Evolutionary conservation across 1,140 invertebrate species (phyloP).

Genomic region (Zaprionus nigranus): DNA sequence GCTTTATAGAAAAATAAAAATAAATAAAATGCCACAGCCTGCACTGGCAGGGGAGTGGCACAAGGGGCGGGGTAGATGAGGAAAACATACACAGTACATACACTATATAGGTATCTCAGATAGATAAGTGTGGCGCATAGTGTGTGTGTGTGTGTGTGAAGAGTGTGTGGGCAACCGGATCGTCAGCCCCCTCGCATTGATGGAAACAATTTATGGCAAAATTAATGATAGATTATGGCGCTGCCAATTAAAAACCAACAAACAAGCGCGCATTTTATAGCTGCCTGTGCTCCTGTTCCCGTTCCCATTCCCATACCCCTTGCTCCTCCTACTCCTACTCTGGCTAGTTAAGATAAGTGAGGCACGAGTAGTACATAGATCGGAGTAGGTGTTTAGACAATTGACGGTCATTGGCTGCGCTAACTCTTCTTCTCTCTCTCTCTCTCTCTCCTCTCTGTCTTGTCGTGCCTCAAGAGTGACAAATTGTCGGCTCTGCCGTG

Average conservation of each 20-base stretch:
- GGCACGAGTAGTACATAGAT: slow-evolving; percentile 34
- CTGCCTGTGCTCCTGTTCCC: slow-evolving; percentile 27
- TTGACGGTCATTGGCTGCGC: slow-evolving; percentile 63
- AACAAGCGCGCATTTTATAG: slow-evolving; percentile 79
- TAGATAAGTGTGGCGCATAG: slow-evolving; percentile 11
- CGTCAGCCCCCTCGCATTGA: slow-evolving; percentile 76
- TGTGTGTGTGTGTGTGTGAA: background rate
- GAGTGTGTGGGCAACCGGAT: slow-evolving; percentile 63
- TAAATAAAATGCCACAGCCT: slow-evolving; percentile 64
- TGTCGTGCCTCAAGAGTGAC: slow-evolving; percentile 52
- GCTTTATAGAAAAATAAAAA: slow-evolving; percentile 79
- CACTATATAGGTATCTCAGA: slow-evolving; percentile 6
- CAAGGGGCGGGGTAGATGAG: background rate
- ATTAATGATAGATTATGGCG: slow-evolving; percentile 83
- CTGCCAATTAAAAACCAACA: slow-evolving; percentile 83
- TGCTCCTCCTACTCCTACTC: background rate
- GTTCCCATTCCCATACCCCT: no score
- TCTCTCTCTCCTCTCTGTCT: no score
- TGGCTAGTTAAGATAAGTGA: slow-evolving; percentile 12
- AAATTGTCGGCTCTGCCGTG: slow-evolving; percentile 53
- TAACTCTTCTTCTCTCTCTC: slow-evolving; percentile 30
- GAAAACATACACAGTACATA: background rate
- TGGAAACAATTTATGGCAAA: slow-evolving; percentile 82
- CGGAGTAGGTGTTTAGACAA: slow-evolving; percentile 76
- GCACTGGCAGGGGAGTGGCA: background rate